Evolutionary conservation across 2,888 invertebrate genomes (phyloP).

Genomic region (Stramonita haemastoma): DNA sequence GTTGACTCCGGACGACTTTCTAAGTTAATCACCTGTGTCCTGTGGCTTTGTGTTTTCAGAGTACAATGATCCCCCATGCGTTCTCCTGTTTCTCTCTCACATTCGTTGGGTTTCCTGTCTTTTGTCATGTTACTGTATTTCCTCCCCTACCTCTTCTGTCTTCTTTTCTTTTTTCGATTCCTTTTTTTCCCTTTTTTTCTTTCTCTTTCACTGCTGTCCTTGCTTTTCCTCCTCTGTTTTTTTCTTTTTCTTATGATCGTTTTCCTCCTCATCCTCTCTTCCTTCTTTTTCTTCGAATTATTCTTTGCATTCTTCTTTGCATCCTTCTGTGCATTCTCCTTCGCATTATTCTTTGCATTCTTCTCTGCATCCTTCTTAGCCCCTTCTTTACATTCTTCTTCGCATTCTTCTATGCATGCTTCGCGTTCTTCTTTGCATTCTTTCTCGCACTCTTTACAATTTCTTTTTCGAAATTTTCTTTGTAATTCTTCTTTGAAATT

Average conservation of each 20-base stretch:
- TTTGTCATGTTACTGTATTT: background rate
- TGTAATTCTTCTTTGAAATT: background rate
- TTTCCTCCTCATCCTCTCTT: background rate
- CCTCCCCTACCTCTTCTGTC: background rate
- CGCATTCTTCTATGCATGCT: too few species aligned
- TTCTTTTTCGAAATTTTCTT: background rate
- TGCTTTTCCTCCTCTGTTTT: background rate
- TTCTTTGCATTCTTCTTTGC: too few species aligned
- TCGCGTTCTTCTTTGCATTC: too few species aligned
- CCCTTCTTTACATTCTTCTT: too few species aligned
- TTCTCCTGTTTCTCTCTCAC: too few species aligned
- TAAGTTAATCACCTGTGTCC: too few species aligned
- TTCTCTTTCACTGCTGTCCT: background rate
- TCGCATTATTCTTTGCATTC: background rate
- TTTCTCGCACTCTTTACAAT: too few species aligned
- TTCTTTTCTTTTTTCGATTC: background rate
- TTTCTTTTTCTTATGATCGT: background rate
- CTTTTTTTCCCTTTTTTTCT: background rate
- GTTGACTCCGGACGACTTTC: too few species aligned
- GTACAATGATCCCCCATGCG: too few species aligned
- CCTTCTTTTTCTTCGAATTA: background rate
- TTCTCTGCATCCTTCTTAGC: background rate
- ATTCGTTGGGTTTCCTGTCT: background rate
- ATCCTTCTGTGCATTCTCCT: background rate
- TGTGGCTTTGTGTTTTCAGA: too few species aligned